Evolutionary conservation across 2,797 vertebrate species (phyloP).

Genomic region (Syndactyla subalaris): DNA sequence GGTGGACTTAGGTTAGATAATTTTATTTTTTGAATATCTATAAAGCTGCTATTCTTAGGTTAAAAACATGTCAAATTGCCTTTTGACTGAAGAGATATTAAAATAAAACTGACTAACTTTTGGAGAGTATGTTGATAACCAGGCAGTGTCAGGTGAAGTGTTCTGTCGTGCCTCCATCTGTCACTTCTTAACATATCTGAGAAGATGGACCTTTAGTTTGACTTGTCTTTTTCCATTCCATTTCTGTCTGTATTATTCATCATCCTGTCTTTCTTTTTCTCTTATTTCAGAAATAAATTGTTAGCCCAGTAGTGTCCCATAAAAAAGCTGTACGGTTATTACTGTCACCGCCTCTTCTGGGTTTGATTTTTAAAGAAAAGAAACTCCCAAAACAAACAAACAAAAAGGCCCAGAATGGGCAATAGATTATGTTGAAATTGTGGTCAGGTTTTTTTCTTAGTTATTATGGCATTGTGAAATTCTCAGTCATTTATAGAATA

Average conservation of each 20-base stretch:
- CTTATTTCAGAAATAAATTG: background rate
- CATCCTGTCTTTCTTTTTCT: background rate
- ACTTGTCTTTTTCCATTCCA: background rate
- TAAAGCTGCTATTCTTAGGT: slow-evolving; percentile 18
- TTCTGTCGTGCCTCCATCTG: background rate
- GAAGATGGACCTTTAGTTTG: background rate
- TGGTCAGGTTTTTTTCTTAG: background rate
- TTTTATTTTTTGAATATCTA: slow-evolving; percentile 2
- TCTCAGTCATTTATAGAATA: background rate
- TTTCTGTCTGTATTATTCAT: background rate
- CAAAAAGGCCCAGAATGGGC: background rate
- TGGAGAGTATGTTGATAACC: background rate
- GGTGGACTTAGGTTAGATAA: background rate
- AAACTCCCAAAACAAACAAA: background rate
- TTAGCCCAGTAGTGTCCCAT: background rate
- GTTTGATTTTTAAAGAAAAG: background rate
- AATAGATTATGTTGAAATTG: background rate
- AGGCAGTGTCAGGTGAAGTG: background rate
- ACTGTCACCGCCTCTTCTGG: background rate
- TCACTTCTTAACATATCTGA: rapidly evolving
- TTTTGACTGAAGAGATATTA: slow-evolving; percentile 7
- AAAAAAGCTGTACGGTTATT: background rate
- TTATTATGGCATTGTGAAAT: background rate
- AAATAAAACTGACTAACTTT: slow-evolving; percentile 25
- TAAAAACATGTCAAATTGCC: background rate